Evolutionary conservation across 2,888 invertebrate species (phyloP).

Genomic region (Ophioninae sp.): DNA sequence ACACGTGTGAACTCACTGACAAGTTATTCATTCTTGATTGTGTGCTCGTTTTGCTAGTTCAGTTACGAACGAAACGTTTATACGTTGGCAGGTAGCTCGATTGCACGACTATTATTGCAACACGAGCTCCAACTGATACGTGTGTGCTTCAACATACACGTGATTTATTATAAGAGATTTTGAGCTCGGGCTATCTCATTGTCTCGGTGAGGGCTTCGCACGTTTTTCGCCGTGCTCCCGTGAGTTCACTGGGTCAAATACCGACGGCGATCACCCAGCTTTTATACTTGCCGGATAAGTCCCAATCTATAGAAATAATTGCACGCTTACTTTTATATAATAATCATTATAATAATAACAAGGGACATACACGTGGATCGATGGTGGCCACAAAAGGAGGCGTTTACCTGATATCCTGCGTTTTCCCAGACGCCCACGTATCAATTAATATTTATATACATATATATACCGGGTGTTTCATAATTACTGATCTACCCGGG

Average conservation of each 20-base stretch:
- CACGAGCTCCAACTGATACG: slow-evolving; percentile 18
- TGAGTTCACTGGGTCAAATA: slow-evolving; percentile 63
- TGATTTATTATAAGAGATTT: slow-evolving; percentile 46
- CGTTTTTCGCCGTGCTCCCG: slow-evolving; percentile 58
- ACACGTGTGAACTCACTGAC: slow-evolving; percentile 57
- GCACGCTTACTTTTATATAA: slow-evolving; percentile 35
- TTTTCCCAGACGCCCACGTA: slow-evolving; percentile 61
- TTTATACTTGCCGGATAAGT: background rate
- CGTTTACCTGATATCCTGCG: slow-evolving; percentile 59
- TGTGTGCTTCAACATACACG: slow-evolving; percentile 15
- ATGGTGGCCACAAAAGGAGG: slow-evolving; percentile 37
- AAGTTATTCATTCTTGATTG: slow-evolving; percentile 54
- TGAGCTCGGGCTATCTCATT: slow-evolving; percentile 61
- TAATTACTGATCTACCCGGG: no score
- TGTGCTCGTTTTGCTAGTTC: background rate
- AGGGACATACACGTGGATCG: slow-evolving; percentile 5
- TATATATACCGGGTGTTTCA: background rate
- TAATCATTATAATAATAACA: slow-evolving; percentile 31
- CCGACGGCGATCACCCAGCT: slow-evolving; percentile 40
- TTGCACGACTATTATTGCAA: slow-evolving; percentile 28
- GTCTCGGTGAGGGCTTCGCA: slow-evolving; percentile 57
- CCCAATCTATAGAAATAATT: slow-evolving; percentile 31
- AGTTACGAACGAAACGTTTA: slow-evolving; percentile 24
- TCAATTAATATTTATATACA: slow-evolving; percentile 3
- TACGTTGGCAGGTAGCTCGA: slow-evolving; percentile 38